These are phyloP conservation scores for Cordilura impudica DNA, from an alignment of 2,888 invertebrate species.

Conservation along the genomic window DNA sequence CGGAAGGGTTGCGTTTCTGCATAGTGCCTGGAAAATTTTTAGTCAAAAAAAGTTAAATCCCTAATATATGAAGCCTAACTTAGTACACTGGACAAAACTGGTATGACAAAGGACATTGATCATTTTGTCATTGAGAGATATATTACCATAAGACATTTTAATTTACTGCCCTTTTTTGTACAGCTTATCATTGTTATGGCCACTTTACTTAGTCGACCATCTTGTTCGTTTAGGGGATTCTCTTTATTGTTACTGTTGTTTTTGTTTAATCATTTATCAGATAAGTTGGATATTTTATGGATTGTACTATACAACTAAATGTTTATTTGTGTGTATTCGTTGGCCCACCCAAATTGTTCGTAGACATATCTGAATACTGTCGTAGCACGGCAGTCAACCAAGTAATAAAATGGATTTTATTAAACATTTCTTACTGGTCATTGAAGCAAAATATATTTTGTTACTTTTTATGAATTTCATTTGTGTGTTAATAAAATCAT, in stretches of 20 bases:
- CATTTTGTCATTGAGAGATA: slow-evolving; percentile 51
- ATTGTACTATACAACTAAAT: background rate
- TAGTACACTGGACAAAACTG: background rate
- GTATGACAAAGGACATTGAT: slow-evolving; percentile 39
- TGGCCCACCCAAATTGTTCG: background rate
- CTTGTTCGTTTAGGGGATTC: slow-evolving; percentile 10
- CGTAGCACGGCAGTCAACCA: background rate
- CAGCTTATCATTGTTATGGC: slow-evolving; percentile 3
- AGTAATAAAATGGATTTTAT: slow-evolving; percentile 12
- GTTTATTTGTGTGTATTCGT: background rate
- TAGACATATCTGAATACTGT: too few relatives aligned
- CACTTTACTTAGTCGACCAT: background rate
- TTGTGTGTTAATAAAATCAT: slow-evolving; percentile 41
- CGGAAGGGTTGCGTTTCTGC: too few relatives aligned
- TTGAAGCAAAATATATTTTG: background rate
- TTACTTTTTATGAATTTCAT: slow-evolving; percentile 1
- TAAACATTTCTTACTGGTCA: background rate
- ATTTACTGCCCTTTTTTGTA: slow-evolving; percentile 31
- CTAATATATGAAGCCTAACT: too few relatives aligned
- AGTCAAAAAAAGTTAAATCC: too few relatives aligned
- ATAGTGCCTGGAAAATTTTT: too few relatives aligned
- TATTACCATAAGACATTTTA: slow-evolving; percentile 48
- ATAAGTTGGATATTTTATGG: background rate
- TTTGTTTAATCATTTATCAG: background rate
- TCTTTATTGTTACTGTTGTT: background rate